Percentiles rank a stretch among this genome's conserved stretches.
These are phyloP conservation scores for Dryadula phaetusa DNA, from an alignment of 2,888 invertebrate genomes.

Conservation along the genomic window DNA sequence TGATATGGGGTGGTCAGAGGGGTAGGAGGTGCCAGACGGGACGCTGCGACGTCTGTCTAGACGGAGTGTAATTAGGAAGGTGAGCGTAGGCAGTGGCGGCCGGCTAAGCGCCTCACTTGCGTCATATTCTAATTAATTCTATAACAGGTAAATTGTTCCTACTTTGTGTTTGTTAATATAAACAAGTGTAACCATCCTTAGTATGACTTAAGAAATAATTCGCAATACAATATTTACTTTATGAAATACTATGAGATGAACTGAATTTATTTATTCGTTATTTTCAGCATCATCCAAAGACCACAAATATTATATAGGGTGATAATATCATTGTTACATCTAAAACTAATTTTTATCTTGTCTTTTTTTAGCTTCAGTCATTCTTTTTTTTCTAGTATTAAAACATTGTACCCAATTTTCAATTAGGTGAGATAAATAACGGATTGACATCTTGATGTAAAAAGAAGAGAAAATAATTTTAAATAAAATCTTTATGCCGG, in stretches of 20 bases:
- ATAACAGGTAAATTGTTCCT: constrained; percentile 56
- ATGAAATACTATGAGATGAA: background rate
- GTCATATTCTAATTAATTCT: constrained; percentile 66
- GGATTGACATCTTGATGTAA: too few species aligned
- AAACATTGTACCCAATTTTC: too few species aligned
- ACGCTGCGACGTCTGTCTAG: constrained; percentile 72
- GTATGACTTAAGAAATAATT: background rate
- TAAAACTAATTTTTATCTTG: background rate
- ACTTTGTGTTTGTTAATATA: constrained; percentile 27
- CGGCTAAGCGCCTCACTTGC: constrained; percentile 58
- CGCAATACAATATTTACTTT: background rate
- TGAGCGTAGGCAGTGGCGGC: constrained; percentile 70
- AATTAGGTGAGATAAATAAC: too few species aligned
- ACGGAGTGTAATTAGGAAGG: constrained; percentile 79
- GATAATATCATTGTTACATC: constrained; percentile 6
- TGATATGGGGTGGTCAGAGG: constrained; percentile 52
- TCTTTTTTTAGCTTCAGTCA: background rate
- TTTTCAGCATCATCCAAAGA: background rate
- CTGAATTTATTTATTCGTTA: background rate
- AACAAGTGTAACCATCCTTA: background rate
- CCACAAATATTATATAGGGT: background rate
- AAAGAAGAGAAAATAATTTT: background rate
- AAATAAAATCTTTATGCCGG: background rate
- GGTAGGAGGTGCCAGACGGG: constrained; percentile 65
- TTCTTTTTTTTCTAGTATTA: too few species aligned